Base-by-base conservation (phyloP, 2,797 vertebrate species). In the Nannoperca obscura region DNA sequence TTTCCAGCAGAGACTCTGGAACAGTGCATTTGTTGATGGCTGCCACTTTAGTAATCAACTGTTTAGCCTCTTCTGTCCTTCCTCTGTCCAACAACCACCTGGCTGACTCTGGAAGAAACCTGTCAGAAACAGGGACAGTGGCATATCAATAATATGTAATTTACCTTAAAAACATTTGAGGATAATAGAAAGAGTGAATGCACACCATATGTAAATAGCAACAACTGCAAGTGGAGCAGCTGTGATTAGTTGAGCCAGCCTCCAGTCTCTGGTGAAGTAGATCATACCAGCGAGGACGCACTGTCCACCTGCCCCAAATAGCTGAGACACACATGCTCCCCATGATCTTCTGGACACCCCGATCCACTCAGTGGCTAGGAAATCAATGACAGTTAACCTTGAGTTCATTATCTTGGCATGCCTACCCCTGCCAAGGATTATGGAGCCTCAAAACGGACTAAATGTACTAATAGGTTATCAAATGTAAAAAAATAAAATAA, bases 51-150 rank as follows among this genome's bases (percentile, higher is more conserved):
- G 88, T 84, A 17, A 98, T 89, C 44, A 96, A 2, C 30, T 88
- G 77, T 83, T 95, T 95, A 0, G 96, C 97, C 74, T 95, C 94
- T 20, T 94, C 90, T 2, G 76, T 71, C 69, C 71, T 94, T 24
- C 95, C 95, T 70, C 77, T 85, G 12, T 83, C 84, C 73, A 97
- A 71, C 69, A 97, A 90, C 97, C 96, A 98, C 17, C 95, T 90
- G 24, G 96, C 95, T 0, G 97, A 97, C 78, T 97, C 97, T 6
- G 96, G 96, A 38, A 98, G 86, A 46, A 93, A 87, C 95, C 97
- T 97, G 77, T 34, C 13, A 66, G 62, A 52, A 79, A 76, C 17
- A 40, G 13, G 12, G 8, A 50, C 24, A 53, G 17, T 19, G 14
- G 24, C 32, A 59, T 1, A 19, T 65, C 9, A 63, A 15, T 14